phyloP scores from a whole-genome alignment of 2,113 vertebrate species.

The Oenanthe oenanthe region DNA sequence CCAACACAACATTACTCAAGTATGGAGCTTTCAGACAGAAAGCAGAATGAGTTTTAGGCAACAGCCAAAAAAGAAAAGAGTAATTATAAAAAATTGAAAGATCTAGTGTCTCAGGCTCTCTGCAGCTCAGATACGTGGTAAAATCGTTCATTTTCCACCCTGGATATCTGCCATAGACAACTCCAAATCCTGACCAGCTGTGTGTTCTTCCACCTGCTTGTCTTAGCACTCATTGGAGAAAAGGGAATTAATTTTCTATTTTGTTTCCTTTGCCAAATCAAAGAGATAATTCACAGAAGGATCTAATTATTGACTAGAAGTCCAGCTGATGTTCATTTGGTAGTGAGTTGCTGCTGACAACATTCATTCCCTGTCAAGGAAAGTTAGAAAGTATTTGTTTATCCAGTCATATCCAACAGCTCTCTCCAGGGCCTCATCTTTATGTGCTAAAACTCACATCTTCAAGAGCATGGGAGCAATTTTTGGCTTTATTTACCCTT shows the following conservation, averaged over 20 bases:
- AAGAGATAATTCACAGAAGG: background rate
- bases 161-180: background rate
- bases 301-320: background rate
- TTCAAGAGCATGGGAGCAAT: background rate
- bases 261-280: background rate
- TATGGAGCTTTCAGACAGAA: background rate
- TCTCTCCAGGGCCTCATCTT: background rate
- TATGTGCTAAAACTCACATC: background rate
- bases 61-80: background rate
- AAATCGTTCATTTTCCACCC: background rate
- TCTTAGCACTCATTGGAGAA: background rate
- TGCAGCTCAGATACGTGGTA: background rate
- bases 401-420: background rate
- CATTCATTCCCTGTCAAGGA: background rate
- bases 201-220: background rate
- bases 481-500: background rate
- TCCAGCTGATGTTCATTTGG: background rate
- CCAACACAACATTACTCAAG: background rate
- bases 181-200: constrained; percentile 28
- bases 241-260: background rate
- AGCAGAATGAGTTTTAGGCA: background rate
- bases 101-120: background rate
- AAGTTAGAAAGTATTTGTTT: constrained; percentile 33
- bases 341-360: constrained; percentile 21
- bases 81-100: background rate